Percentiles rank a stretch among this genome's conserved stretches.
Conservation (phyloP, 2,113 vertebrate species). For the Aphelocoma coerulescens region DNA sequence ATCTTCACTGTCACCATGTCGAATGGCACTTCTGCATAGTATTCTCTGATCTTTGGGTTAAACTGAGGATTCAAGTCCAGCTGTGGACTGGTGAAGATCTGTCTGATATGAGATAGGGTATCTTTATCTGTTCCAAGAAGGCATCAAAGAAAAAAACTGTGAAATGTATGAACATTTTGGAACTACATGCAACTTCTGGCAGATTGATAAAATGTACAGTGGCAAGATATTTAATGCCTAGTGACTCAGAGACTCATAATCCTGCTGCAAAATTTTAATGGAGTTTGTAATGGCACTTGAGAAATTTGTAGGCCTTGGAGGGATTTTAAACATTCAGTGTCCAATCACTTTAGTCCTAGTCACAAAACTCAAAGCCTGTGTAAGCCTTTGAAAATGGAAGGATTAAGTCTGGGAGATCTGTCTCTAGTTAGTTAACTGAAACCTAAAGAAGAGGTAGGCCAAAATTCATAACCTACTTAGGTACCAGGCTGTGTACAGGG, state of each 20-base stretch:
- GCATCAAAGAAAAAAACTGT: conserved; percentile 44
- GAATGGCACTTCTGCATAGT: conserved; percentile 87
- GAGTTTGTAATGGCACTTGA: not conserved
- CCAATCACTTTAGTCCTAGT: not conserved
- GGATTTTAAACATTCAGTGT: not conserved
- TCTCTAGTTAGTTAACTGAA: conserved; percentile 2
- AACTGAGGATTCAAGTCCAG: conserved; percentile 86
- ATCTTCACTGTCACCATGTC: conserved; percentile 84
- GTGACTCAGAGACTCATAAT: not conserved
- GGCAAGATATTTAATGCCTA: not conserved
- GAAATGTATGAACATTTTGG: conserved; percentile 34
- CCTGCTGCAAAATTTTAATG: not conserved
- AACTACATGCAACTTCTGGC: not conserved
- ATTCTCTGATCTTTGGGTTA: conserved; percentile 84
- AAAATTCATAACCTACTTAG: conserved; percentile 37
- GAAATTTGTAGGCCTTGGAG: not conserved
- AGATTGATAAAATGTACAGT: not conserved
- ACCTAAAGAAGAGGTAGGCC: not conserved
- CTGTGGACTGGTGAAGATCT: conserved; percentile 85
- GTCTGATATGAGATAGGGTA: conserved; percentile 79
- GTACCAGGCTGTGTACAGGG: conserved; percentile 46
- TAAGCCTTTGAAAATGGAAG: conserved; percentile 39
- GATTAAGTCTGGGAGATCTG: conserved; percentile 19
- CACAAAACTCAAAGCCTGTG: not conserved
- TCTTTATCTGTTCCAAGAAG: conserved; percentile 76